Evolutionary conservation across 2,888 invertebrate species (phyloP), one percentile per base, ranked within the genome.

Genomic region (Lucinisca nassula): DNA sequence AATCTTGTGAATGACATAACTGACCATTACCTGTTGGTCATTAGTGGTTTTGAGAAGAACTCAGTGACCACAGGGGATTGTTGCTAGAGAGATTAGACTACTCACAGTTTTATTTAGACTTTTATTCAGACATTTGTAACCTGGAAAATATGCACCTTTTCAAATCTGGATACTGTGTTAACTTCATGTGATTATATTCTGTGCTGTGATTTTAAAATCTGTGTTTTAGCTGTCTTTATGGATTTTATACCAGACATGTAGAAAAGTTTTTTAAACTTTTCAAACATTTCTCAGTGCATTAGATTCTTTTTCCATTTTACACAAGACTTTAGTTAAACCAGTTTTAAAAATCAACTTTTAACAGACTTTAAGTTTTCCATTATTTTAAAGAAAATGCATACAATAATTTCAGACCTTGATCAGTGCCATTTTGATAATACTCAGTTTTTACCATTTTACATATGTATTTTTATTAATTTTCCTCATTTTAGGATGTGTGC

Each of bases 1-100:
- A 67, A 67, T 67, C 67, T 67, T 67, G 67, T 67, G 67, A 67
- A 67, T 67, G 67, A 67, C 35, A 67, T 67, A 67, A 67, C 67
- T 67, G 67, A 67, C 67, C 67, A 67, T 35, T 67, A 67, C 35
- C 67, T 67, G 67, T 21, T 35, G 67, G 67, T 30, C 30, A 61
- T 61, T 55, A 55, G 55, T 55, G 30, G 30, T 27, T 67, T 67
- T 35, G 67, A 67, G 67, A 67, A 21, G 24, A 35, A 21, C 67
- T 67, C 67, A 67, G 30, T 67, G 17, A 67, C 67, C 30, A 14
- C 67, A 12, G 35, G 67, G 12, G 12, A 14, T 55, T 55, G n/a
- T n/a, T 8, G 10, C 55, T 55, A 14, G n/a, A 55, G 17, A n/a
- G 21, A 55, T 55, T 55, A 55, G 12, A 55, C 55, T 4, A 4